A percentile compares a stretch with the other conserved stretches of the same genome.
These are phyloP conservation scores for Nineta flava DNA, from an alignment of 2,888 invertebrate species.

Conservation along the genomic window DNA sequence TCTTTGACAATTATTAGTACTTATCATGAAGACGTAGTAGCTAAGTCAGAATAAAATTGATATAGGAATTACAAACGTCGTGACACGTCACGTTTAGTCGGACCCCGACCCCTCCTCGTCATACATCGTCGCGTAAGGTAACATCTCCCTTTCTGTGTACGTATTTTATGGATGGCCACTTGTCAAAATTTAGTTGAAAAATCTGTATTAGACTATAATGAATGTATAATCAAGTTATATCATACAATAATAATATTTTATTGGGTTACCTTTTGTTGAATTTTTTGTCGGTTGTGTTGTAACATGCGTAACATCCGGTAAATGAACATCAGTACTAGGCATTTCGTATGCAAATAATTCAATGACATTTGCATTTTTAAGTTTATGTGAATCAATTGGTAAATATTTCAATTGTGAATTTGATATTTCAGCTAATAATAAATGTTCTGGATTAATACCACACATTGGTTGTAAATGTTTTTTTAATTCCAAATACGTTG, in stretches of 20 bases:
- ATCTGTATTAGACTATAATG: not conserved
- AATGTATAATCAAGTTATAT: not conserved
- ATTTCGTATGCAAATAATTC: constrained; percentile 57
- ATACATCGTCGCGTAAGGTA: no score
- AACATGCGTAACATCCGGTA: constrained; percentile 13
- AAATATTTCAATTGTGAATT: constrained; percentile 50
- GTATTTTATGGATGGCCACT: no score
- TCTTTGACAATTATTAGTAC: no score
- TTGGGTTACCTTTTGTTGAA: not conserved
- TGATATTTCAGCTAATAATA: constrained; percentile 56
- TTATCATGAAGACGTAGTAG: no score
- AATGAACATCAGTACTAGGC: constrained; percentile 25
- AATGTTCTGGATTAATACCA: constrained; percentile 39
- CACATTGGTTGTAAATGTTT: constrained; percentile 48
- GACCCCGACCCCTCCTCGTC: no score
- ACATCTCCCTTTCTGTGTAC: no score
- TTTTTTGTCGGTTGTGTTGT: constrained; percentile 2
- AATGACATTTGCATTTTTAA: constrained; percentile 32
- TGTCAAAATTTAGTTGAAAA: no score
- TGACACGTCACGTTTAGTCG: no score
- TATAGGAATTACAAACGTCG: no score
- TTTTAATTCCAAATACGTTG: constrained; percentile 62
- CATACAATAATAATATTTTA: not conserved
- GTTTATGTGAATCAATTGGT: constrained; percentile 34
- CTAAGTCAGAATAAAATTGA: no score